Conservation (phyloP, 2,797 vertebrate genomes). For the Phrynocephalus guinanensis region DNA sequence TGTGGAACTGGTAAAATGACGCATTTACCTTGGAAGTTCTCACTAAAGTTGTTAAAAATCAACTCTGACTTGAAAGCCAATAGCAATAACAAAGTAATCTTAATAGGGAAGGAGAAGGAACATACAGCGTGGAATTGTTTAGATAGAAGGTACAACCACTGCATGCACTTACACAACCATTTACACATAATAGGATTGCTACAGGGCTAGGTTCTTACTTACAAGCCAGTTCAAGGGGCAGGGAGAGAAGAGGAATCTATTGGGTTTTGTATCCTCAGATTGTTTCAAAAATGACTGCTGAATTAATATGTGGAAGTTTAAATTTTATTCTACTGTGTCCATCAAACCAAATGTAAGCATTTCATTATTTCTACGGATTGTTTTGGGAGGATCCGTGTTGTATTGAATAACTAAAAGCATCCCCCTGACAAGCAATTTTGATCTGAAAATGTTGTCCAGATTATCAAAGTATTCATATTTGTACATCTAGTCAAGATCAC, state of each 20-base stretch:
- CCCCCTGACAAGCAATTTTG: neutral
- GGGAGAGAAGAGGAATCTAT: neutral
- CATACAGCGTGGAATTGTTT: neutral
- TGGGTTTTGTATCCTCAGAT: neutral
- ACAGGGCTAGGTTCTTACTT: neutral
- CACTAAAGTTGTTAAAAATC: too few species aligned
- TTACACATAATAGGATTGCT: neutral
- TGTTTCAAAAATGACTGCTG: neutral
- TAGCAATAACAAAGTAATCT: too few species aligned
- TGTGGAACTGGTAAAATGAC: too few species aligned
- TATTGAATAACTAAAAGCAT: neutral
- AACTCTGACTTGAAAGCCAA: too few species aligned
- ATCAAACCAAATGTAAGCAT: neutral
- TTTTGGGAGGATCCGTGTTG: neutral
- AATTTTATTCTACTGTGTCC: neutral
- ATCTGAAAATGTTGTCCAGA: slow-evolving; percentile 3
- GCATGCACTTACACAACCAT: neutral
- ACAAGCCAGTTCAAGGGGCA: neutral
- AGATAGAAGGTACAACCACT: neutral
- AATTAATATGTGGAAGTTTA: neutral
- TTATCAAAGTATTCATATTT: neutral
- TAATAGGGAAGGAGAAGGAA: neutral
- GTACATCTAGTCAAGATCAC: neutral
- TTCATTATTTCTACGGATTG: neutral
- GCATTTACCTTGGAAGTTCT: too few species aligned